These are phyloP conservation scores for Procavia capensis DNA, from an alignment of 2,113 vertebrate species.

Conservation along the genomic window DNA sequence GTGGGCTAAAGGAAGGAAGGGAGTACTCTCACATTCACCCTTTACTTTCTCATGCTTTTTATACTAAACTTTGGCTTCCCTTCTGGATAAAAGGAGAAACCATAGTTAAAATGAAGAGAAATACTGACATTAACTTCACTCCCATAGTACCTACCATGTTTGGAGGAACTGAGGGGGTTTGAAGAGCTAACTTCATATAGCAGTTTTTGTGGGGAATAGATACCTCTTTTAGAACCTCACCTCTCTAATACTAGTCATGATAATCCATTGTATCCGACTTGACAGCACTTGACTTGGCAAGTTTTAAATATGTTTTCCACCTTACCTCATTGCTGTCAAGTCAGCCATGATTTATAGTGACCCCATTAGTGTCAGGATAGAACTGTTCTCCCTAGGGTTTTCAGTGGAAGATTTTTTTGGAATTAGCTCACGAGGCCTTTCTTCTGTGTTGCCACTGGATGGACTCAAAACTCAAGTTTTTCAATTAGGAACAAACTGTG, in stretches of 20 bases:
- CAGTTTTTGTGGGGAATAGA: not conserved
- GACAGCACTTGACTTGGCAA: too few species aligned
- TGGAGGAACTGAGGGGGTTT: not conserved
- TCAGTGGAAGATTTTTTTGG: not conserved
- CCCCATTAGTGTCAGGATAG: not conserved
- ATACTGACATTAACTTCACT: not conserved
- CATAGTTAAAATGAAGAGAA: not conserved
- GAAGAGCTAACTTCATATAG: not conserved
- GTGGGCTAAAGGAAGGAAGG: not conserved
- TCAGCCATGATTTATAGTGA: not conserved
- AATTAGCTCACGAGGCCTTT: not conserved
- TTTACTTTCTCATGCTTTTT: not conserved
- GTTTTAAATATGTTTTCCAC: not conserved
- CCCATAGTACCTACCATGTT: not conserved
- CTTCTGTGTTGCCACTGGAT: not conserved
- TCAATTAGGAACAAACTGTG: not conserved
- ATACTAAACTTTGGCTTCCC: not conserved
- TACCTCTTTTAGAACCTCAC: not conserved
- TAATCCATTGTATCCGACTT: not conserved
- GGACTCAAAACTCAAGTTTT: not conserved
- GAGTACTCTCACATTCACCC: accelerated
- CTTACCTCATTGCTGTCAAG: not conserved
- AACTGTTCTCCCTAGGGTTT: not conserved
- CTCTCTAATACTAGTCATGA: not conserved
- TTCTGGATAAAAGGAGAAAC: not conserved